Conservation (phyloP, 2,888 invertebrate genomes). For the Drosophila cognata region DNA sequence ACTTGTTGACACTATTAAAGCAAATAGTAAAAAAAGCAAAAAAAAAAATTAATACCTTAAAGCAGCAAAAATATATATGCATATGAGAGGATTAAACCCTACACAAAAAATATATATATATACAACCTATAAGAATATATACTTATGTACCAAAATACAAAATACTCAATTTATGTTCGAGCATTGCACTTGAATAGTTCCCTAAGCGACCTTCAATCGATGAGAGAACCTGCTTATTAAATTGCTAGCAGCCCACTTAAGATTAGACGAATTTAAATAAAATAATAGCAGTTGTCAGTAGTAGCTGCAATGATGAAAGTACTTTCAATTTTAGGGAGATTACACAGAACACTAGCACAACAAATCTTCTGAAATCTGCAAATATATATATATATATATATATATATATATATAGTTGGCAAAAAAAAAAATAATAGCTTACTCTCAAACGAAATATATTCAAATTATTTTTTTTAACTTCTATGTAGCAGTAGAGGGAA, state of each 20-base stretch:
- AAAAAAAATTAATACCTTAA: slow-evolving; percentile 33
- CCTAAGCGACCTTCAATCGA: slow-evolving; percentile 63
- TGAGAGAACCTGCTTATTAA: slow-evolving; percentile 61
- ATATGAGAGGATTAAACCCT: slow-evolving; percentile 34
- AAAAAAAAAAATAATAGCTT: neutral
- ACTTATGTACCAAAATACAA: slow-evolving; percentile 38
- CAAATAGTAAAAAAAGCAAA: neutral
- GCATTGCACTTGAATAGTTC: slow-evolving; percentile 36
- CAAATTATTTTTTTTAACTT: neutral
- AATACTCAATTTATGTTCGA: slow-evolving; percentile 50
- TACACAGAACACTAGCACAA: slow-evolving; percentile 22
- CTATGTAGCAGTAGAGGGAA: neutral
- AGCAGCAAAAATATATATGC: slow-evolving; percentile 49
- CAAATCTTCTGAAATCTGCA: slow-evolving; percentile 33
- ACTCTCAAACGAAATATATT: neutral
- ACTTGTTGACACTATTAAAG: slow-evolving; percentile 68
- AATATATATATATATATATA: slow-evolving; percentile 25
- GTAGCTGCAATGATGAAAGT: slow-evolving; percentile 21
- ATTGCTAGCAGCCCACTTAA: slow-evolving; percentile 65
- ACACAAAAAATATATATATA: slow-evolving; percentile 26
- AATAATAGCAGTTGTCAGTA: slow-evolving; percentile 37
- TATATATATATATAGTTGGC: neutral
- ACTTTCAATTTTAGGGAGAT: slow-evolving; percentile 15
- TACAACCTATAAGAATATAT: slow-evolving; percentile 20
- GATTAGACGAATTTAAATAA: slow-evolving; percentile 77